phyloP scores from a whole-genome alignment of 2,113 vertebrate species.

The Sapayoa aenigma region DNA sequence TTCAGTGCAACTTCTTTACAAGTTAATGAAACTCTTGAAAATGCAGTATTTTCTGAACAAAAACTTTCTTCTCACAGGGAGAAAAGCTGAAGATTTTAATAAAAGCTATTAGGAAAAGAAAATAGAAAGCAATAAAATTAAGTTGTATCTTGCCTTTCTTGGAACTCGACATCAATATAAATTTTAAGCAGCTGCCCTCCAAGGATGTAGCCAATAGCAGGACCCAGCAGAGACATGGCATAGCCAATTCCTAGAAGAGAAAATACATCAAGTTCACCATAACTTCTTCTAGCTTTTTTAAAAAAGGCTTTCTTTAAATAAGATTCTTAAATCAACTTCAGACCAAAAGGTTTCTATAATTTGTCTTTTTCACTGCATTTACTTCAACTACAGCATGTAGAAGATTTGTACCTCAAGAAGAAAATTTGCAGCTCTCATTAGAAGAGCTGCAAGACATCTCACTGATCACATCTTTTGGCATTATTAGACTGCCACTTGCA shows the following conservation, averaged over 20 bases:
- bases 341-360: neutral
- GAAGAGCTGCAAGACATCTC: neutral
- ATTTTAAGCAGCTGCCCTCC: slow-evolving; percentile 78
- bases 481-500: neutral
- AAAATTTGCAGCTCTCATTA: neutral
- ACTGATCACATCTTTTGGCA: neutral
- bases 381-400: neutral
- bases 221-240: slow-evolving; percentile 79
- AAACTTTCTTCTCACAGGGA: neutral
- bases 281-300: neutral
- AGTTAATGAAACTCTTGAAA: neutral
- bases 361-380: neutral
- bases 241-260: slow-evolving; percentile 76
- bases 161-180: slow-evolving; percentile 75
- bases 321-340: neutral
- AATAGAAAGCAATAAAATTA: neutral
- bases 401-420: neutral
- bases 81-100: neutral
- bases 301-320: neutral
- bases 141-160: slow-evolving; percentile 68
- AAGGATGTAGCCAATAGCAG: slow-evolving; percentile 79
- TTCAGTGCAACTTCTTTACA: neutral
- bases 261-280: neutral
- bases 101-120: neutral
- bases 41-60: neutral